Conservation (phyloP, 2,888 invertebrate species). For the Myopa tessellatipennis region DNA sequence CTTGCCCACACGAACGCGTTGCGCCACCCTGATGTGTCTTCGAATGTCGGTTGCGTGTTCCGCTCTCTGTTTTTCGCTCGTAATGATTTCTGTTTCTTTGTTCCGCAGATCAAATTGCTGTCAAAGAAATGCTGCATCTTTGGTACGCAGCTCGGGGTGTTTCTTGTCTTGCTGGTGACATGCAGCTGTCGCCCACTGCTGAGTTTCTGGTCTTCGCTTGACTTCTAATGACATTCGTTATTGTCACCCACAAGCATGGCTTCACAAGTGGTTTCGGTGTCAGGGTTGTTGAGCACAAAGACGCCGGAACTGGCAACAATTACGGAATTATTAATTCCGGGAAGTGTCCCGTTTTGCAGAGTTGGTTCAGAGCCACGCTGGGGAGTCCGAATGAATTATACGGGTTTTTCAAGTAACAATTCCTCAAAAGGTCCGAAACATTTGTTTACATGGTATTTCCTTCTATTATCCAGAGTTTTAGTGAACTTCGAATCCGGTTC, state of each 20-base stretch:
- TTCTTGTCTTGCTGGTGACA: not conserved
- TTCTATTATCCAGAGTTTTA: too few species aligned
- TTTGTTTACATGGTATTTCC: too few species aligned
- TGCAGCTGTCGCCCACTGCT: slow-evolving; percentile 8
- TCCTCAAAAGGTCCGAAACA: too few species aligned
- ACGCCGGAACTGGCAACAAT: not conserved
- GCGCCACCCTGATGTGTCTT: slow-evolving; percentile 15
- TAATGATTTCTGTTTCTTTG: not conserved
- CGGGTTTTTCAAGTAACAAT: not conserved
- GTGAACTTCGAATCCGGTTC: too few species aligned
- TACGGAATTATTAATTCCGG: not conserved
- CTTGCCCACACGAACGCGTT: not conserved
- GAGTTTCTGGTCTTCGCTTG: not conserved
- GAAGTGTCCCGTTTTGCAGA: not conserved
- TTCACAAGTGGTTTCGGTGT: slow-evolving; percentile 2
- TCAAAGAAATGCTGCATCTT: not conserved
- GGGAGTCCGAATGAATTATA: not conserved
- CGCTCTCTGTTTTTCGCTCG: not conserved
- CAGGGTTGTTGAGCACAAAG: not conserved
- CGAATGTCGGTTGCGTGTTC: slow-evolving; percentile 2
- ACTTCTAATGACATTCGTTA: slow-evolving; percentile 15
- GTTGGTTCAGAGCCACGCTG: not conserved
- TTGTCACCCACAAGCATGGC: slow-evolving; percentile 15
- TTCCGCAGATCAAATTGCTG: not conserved
- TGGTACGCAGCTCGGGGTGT: not conserved